Evolutionary conservation across 2,888 invertebrate species (phyloP).

Genomic region (Drosophila merina): DNA sequence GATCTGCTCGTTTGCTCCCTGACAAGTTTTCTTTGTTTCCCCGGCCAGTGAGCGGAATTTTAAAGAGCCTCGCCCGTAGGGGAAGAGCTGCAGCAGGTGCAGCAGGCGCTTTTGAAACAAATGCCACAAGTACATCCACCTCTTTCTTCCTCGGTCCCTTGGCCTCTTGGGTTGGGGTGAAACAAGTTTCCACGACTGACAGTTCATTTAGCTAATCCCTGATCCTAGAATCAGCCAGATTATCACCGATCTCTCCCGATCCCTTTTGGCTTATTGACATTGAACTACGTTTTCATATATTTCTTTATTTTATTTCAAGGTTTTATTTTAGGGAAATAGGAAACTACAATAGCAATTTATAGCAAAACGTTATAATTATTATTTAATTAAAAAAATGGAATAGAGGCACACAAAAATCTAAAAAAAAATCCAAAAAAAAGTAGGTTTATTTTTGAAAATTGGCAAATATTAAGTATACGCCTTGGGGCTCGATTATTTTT

Average conservation of each 20-base stretch:
- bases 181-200: slow-evolving; percentile 44
- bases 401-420: too few species aligned
- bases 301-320: too few species aligned
- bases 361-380: too few species aligned
- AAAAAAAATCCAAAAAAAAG: too few species aligned
- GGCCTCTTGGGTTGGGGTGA: slow-evolving; percentile 16
- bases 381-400: too few species aligned
- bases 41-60: slow-evolving; percentile 65
- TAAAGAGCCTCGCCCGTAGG: slow-evolving; percentile 46
- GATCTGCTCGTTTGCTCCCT: slow-evolving; percentile 57
- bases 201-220: slow-evolving; percentile 50
- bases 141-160: slow-evolving; percentile 4
- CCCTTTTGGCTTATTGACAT: too few species aligned
- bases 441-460: too few species aligned
- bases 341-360: too few species aligned
- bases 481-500: too few species aligned
- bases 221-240: slow-evolving; percentile 3
- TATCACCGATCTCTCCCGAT: not conserved
- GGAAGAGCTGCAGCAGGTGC: slow-evolving; percentile 57
- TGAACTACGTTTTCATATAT: too few species aligned
- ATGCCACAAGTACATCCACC: slow-evolving; percentile 53
- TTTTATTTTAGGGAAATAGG: too few species aligned
- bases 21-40: slow-evolving; percentile 62
- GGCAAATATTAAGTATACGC: too few species aligned
- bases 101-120: slow-evolving; percentile 66